phyloP scores from a whole-genome alignment of 2,888 invertebrate species.

The Melanostoma scalare region DNA sequence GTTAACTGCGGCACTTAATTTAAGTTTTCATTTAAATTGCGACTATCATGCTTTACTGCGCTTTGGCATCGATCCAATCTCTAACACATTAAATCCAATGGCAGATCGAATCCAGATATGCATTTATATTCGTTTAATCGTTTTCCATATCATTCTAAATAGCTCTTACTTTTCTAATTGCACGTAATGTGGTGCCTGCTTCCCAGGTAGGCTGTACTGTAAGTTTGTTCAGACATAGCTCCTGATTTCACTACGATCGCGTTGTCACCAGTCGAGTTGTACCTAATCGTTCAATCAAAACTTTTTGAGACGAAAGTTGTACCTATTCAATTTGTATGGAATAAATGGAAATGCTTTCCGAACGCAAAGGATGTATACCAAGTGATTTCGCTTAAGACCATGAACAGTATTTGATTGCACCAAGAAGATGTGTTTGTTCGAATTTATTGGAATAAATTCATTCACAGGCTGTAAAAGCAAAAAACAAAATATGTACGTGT shows the following conservation, averaged over 20 bases:
- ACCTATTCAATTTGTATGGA: no score
- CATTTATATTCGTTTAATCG: conserved; percentile 39
- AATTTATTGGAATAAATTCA: no score
- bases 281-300: conserved; percentile 57
- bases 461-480: no score
- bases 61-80: conserved; percentile 61
- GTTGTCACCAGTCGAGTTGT: not conserved
- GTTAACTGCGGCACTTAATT: conserved; percentile 53
- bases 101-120: conserved; percentile 47
- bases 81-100: conserved; percentile 27
- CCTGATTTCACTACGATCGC: conserved; percentile 37
- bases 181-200: conserved; percentile 35
- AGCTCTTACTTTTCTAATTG: conserved; percentile 45
- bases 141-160: conserved; percentile 59
- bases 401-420: no score
- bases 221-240: not conserved
- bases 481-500: no score
- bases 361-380: no score
- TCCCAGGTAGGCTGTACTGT: not conserved
- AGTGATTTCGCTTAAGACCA: no score
- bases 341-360: no score
- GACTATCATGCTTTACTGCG: conserved; percentile 23
- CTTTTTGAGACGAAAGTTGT: not conserved
- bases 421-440: no score
- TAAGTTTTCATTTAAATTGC: conserved; percentile 59